Evolutionary conservation across 2,113 vertebrate species (phyloP), one percentile per base, ranked within the genome.

Genomic region (Dendrocopos noguchii): DNA sequence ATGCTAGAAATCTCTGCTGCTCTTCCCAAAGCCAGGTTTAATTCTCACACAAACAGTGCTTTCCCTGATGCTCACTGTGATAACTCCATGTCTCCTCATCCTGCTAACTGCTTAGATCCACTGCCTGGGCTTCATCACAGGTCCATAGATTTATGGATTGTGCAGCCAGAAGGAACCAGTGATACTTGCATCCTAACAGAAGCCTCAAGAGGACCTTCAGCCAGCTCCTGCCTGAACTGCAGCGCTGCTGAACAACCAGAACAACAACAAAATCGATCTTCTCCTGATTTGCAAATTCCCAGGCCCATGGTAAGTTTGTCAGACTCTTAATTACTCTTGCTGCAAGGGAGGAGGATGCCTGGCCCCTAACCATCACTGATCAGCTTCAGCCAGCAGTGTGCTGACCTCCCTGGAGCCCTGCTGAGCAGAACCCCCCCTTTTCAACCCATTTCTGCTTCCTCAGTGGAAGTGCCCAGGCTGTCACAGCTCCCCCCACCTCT

Each of bases 81-180:
- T 57, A 86, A 72, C 59, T 77, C 3, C 7, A 66, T 25, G 72
- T 74, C 31, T 59, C 1, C 68, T 72, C 57, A 65, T 27, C 53
- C 39, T 17, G n/a, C 14, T 79, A 73, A 34, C n/a, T 44, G 63
- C 42, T 79, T 34, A n/a, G 29, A 76, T 15, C 63, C 59, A 21
- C 46, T 86, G 52, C 22, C 65, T 3, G 12, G 19, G n/a, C 52
- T 90, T 80, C 68, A 52, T 33, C 27, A 15, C 39, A 80, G 81
- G 55, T 89, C 66, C 82, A 70, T 56, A 72, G 91, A 76, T 94
- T 95, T 77, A 34, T 47, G 68, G 36, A 25, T 79, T n/a, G 34
- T 39, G 47, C 60, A 61, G 31, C 33, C 91, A 91, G 89, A 65
- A 83, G 66, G 63, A 55, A 59, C 71, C 9, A 5, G 12, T 15